Evolutionary conservation across 1,140 invertebrate species (phyloP), one percentile per base, ranked within the genome.

Genomic region (Colletes gigas): DNA sequence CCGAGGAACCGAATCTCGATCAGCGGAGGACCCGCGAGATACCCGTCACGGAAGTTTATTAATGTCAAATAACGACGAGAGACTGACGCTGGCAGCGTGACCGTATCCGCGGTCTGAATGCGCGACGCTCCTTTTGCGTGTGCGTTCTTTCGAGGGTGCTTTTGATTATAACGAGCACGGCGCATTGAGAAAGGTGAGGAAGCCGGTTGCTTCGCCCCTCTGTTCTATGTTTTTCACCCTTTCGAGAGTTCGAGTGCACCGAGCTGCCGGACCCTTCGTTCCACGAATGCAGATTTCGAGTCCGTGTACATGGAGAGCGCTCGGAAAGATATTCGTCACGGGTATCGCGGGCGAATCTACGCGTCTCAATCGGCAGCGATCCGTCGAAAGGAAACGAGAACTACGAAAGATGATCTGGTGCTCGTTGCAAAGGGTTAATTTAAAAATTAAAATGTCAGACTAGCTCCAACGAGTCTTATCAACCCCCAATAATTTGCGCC

Each of bases 121-220:
- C 30, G 68, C 72, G 81, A 83, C 85, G 82, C 79, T 83, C 78
- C 44, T 72, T 66, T 82, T 41, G 50, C 52, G 47, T 77, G 21
- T 52, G 78, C 41, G 41, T 55, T 39, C 17, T 30, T 21, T 83
- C 66, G 71, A 88, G 79, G 54, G 63, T 71, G 41, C 84, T 82
- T 65, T 62, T 50, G 19, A 73, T 73, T 86, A 81, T 88, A 89
- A 89, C 82, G 84, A 89, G 84, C 63, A 30, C 63, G 82, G 17
- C 54, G 78, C 63, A 82, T 80, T 83, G 74, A 81, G 67, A 68
- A 83, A 82, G 52, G 65, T 80, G 78, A 85, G 84, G 54, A 67
- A 80, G 47, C 21, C n/a, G 41, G 30, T 54, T 50, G 15, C 14
- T 6, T 15, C 68, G 0, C 10, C 62, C 21, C 15, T 41, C 15